Evolutionary conservation across 1,140 invertebrate species (phyloP), one percentile per base, ranked within the genome.

Genomic region (Antheraea mylitta): DNA sequence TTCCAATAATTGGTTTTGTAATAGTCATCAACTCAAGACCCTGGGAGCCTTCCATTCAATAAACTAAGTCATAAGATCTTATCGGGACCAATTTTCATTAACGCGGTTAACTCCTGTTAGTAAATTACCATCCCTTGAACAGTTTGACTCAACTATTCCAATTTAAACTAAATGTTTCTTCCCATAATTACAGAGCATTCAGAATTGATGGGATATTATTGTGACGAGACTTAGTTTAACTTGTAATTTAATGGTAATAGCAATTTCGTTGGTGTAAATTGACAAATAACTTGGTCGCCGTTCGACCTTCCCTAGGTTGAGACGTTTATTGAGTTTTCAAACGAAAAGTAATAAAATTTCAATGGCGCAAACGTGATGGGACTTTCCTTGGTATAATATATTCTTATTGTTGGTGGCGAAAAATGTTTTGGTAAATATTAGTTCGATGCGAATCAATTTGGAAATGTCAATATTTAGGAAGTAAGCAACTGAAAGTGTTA

Each of bases 111-210:
- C 70, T 73, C 71, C 66, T 68, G 71, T 75, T 71, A 73, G 71
- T 71, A 65, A 72, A 70, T 70, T 73, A 68, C 67, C 30, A 71
- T 69, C 68, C 70, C 73, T 68, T 37, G 19, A 66, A 72, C 67
- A 64, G 67, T 69, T 77, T 67, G 61, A 68, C 58, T 63, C 45
- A 78, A 79, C 77, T 76, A 79, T 79, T 79, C 69, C 74, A 79
- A 79, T 76, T 78, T 72, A 67, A 65, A 63, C 37, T 74, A 60
- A 74, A 74, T 71, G 71, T 72, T 75, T 73, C 65, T 70, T 67
- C 53, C 59, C 58, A 67, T 73, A 67, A 73, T 76, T 71, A 76
- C 64, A 64, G 68, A 70, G 37, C 30, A 58, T 64, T 70, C 18
- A 36, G 64, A 70, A 71, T 70, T 68, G 61, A 72, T 75, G 65